Base-by-base conservation (phyloP, 2,888 invertebrate genomes). In the Macrophya annulata region DNA sequence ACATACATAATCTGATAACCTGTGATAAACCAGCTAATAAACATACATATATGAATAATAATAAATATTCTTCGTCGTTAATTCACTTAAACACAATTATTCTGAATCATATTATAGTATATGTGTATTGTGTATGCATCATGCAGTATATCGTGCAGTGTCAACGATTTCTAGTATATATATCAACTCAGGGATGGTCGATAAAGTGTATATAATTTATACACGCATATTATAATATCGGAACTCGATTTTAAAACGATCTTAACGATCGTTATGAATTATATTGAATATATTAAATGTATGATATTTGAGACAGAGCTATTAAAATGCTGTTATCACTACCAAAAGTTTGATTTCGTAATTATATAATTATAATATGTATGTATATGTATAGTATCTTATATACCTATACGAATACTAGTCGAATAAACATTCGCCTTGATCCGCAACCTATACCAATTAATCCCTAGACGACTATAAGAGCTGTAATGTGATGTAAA, bases 391-490 rank as follows among this genome's bases (percentile, higher is more conserved):
- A 31, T 31, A 17, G 72, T 77, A 5, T 48, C 37, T 48, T 31
- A 21, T 40, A 72, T n/a, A 15, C 43, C 43, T 40, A 72, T n/a
- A 15, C 43, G 31, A 43, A 37, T 21, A 71, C 10, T 31, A 40
- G 31, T 21, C 15, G 74, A 74, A 81, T n/a, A 59, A 25, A 25
- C 15, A 43, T 81, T 81, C 45, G 62, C 81, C 81, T 81, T 81
- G 79, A 81, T 81, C 79, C 62, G 15, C 40, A 81, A 81, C 62
- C 25, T 62, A 43, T 37, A 68, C 37, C 68, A 37, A 68, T 37
- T 15, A 37, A 1, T 17, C 37, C 37, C 37, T 68, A 72, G 40
- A 72, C 31, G 9, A 21, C 12, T n/a, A 31, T 1, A 31, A 31
- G 1, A 31, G 31, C 31, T 31, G 3, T 31, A 3, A 31, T 31